Base-by-base conservation (phyloP, 2,113 vertebrate species). In the Ranitomeya imitator region DNA sequence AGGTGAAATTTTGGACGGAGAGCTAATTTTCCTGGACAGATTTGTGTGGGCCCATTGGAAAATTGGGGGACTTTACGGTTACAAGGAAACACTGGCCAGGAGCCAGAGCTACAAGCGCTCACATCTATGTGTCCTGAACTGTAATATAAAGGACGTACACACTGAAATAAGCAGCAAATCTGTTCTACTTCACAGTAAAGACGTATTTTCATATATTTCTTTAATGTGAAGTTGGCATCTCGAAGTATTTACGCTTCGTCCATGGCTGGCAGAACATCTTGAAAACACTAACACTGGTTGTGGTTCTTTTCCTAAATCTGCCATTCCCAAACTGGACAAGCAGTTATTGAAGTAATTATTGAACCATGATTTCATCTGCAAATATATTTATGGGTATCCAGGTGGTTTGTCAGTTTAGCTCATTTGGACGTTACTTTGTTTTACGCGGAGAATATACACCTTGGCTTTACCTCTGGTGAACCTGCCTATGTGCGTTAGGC, bases 11-110 rank as follows among this genome's bases (percentile, higher is more conserved):
- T 83, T 83, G 82, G 82, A 69, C 9, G n/a, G 14, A 83, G 51
- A 69, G 63, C n/a, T 83, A 69, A 83, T 23, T 83, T 83, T 83
- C 82, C 82, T 83, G 82, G 82, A 83, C 63, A 83, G 81, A 54
- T 21, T 83, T 3, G 7, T 83, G 82, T 69, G 69, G 61, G 63
- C 61, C 82, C 82, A 69, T 83, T 16, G 82, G 45, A 69, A 69
- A 54, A 54, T n/a, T 54, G 15, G 18, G 82, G n/a, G 69, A 55
- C 82, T 69, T 83, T 83, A 83, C 82, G 23, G 82, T 83, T 83
- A 83, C 45, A 23, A 23, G 63, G 82, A 83, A 83, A 83, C 61
- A 69, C 65, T 83, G 82, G 82, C 26, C 10, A 55, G 23, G 51
- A 23, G 82, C 82, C 82, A 83, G 45, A 21, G 21, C 69, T 26